Evolutionary conservation across 2,888 invertebrate species (phyloP), one percentile per base, ranked within the genome.

Genomic region (Hesperia comma): DNA sequence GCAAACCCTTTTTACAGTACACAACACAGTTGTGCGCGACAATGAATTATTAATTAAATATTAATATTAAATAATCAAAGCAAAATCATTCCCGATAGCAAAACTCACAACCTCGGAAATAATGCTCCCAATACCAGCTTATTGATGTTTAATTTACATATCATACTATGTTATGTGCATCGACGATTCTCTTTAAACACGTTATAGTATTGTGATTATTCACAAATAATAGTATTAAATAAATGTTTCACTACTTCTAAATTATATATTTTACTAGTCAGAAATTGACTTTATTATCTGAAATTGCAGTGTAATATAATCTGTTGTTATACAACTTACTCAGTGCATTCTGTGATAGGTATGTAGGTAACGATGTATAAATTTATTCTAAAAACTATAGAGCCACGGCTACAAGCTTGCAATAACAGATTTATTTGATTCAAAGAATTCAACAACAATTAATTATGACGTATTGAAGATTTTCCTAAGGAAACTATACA

Each of bases 71-170:
- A 84, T 84, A 83, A 84, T 82, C 80, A 83, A 83, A 75, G 83
- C 85, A 88, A 90, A 91, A 84, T 88, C 87, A 92, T 92, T 92
- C 84, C 92, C 92, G 92, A 90, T 84, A 88, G 90, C 81, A 84
- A 85, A 86, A 83, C 83, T 92, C 92, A 92, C 92, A 92, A 92
- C 92, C 90, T 86, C 91, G 92, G 92, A 92, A 92, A 91, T 88
- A 77, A 92, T 92, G 92, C 92, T 92, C 92, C 92, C 92, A 91
- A 88, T 90, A 92, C 92, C 92, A 92, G 92, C 92, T 90, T 88
- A 84, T 82, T 81, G 85, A 84, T 83, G 81, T 79, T 80, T 83
- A 83, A 78, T 77, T 80, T 80, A 82, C 86, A 88, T 75, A 84
- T 78, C 82, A 73, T 63, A 51, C 37, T 37, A 76, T 75, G 75